Evolutionary conservation across 2,113 vertebrate species (phyloP).

Genomic region (Fregata magnificens): DNA sequence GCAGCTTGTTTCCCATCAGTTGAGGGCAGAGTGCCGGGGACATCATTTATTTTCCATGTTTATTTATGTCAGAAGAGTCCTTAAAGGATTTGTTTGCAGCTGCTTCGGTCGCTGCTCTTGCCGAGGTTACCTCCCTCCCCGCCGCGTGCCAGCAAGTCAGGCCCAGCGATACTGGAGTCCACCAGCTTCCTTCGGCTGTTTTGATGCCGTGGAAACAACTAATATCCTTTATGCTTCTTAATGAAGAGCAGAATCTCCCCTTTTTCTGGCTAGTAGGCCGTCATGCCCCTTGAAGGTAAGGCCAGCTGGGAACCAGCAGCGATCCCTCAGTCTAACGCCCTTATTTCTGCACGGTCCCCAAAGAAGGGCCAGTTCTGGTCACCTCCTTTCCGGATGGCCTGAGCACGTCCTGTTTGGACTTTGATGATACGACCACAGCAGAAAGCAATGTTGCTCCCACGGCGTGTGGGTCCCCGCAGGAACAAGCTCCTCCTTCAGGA

Average conservation of each 20-base stretch:
- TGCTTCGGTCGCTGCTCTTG: background rate
- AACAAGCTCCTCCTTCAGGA: background rate
- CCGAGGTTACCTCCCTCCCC: background rate
- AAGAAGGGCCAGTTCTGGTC: background rate
- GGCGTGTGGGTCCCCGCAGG: fast-evolving
- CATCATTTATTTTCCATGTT: constrained; percentile 32
- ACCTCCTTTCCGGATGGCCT: background rate
- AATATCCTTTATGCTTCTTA: background rate
- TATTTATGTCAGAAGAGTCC: constrained; percentile 38
- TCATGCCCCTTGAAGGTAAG: background rate
- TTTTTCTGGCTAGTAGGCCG: background rate
- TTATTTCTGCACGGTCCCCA: background rate
- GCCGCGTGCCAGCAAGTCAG: background rate
- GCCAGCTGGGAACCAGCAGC: background rate
- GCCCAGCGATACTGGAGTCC: background rate
- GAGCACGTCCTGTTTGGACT: background rate
- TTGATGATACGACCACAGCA: background rate
- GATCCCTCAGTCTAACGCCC: background rate
- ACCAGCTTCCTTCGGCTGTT: background rate
- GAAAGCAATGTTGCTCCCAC: background rate
- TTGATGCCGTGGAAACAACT: background rate
- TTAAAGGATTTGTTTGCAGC: constrained; percentile 36
- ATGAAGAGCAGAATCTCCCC: background rate
- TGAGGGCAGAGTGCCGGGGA: constrained; percentile 11
- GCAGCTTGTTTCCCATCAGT: constrained; percentile 33